These are phyloP conservation scores for Marronus borbonicus DNA, from an alignment of 2,888 invertebrate genomes.

Conservation along the genomic window DNA sequence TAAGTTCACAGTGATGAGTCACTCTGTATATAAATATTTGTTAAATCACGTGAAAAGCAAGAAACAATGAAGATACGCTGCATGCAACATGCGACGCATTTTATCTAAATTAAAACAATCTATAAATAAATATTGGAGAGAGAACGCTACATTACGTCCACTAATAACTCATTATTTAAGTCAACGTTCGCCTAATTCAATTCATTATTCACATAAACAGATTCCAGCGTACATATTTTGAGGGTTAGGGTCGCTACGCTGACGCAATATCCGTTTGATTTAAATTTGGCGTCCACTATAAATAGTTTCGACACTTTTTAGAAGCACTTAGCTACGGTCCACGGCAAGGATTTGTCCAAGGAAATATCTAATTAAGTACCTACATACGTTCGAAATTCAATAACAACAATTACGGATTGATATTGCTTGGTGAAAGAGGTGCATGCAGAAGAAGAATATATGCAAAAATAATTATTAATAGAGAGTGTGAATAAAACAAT, in stretches of 20 bases:
- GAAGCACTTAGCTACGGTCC: not conserved
- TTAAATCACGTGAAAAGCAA: too few relatives aligned
- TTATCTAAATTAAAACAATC: too few relatives aligned
- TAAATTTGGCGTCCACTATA: conserved; percentile 45
- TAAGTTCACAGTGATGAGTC: too few relatives aligned
- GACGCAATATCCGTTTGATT: conserved; percentile 42
- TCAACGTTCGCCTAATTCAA: conserved; percentile 22
- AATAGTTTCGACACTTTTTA: conserved; percentile 17
- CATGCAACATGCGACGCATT: too few relatives aligned
- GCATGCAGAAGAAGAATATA: too few relatives aligned
- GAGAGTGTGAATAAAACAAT: too few relatives aligned
- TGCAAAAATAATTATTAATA: too few relatives aligned
- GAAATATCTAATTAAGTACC: not conserved
- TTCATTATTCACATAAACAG: conserved; percentile 14
- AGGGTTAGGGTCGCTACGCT: conserved; percentile 30
- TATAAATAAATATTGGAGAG: too few relatives aligned
- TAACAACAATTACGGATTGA: not conserved
- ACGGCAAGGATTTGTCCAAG: not conserved
- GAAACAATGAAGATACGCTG: too few relatives aligned
- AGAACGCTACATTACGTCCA: too few relatives aligned
- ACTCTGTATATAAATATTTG: too few relatives aligned
- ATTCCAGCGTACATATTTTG: conserved; percentile 19
- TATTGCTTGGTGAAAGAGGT: too few relatives aligned
- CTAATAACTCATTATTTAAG: conserved; percentile 19
- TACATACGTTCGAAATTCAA: not conserved